These are phyloP conservation scores for Cirrhinus molitorella DNA, from an alignment of 2,797 vertebrate genomes.

Conservation along the genomic window DNA sequence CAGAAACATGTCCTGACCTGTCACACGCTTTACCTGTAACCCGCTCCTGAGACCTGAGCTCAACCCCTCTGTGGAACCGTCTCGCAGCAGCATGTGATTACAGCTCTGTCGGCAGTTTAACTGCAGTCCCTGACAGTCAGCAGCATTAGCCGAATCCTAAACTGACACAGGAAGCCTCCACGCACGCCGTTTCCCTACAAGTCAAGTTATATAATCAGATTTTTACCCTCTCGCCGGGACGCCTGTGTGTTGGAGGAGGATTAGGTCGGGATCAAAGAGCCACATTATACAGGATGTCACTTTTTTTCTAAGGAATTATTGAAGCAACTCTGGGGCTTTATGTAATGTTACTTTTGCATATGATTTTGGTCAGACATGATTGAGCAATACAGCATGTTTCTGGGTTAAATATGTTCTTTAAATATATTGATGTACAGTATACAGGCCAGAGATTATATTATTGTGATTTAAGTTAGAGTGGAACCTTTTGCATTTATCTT, in stretches of 20 bases:
- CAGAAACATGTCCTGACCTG: conserved; percentile 33
- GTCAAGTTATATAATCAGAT: conserved; percentile 60
- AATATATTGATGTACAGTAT: neutral
- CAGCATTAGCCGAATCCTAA: conserved; percentile 59
- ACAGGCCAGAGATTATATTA: neutral
- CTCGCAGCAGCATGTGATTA: conserved; percentile 1
- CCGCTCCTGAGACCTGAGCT: conserved; percentile 26
- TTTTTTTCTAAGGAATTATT: conserved; percentile 9
- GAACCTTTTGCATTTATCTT: too few species aligned
- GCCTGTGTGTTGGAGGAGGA: conserved; percentile 23
- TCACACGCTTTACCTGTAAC: conserved; percentile 20
- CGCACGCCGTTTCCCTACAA: conserved; percentile 27
- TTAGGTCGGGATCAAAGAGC: conserved; percentile 44
- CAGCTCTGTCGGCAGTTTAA: conserved; percentile 3
- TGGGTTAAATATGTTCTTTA: neutral
- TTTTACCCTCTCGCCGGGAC: conserved; percentile 27
- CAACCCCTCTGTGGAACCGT: conserved; percentile 17
- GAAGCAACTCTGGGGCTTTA: conserved; percentile 1
- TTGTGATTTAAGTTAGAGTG: neutral
- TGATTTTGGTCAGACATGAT: neutral
- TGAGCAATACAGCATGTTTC: neutral
- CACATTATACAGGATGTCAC: conserved; percentile 41
- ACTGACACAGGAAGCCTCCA: conserved; percentile 52
- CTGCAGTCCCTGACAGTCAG: conserved; percentile 38
- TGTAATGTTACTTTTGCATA: conserved; percentile 19